Conservation (phyloP, 2,797 vertebrate genomes). For the Megaceryle alcyon region DNA sequence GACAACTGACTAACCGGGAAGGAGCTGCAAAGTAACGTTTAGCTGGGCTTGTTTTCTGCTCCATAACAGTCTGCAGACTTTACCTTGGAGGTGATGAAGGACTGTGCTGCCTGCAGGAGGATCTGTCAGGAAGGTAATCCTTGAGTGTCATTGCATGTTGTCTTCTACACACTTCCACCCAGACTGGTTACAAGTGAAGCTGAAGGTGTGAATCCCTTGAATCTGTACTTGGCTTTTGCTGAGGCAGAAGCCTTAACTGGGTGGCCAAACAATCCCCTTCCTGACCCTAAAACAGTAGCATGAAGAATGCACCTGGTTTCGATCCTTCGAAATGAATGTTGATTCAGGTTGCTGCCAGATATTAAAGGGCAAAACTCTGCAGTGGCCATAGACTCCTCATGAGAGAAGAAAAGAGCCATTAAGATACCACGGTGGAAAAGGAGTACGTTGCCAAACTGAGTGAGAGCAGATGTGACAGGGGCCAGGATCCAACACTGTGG, state of each 20-base stretch:
- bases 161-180: not conserved
- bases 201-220: not conserved
- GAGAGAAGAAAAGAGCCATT: not conserved
- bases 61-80: not conserved
- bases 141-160: not conserved
- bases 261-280: not conserved
- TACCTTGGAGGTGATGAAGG: not conserved
- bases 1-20: not conserved
- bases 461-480: conserved; percentile 12
- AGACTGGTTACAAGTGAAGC: not conserved
- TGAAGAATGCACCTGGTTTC: fast-evolving
- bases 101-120: not conserved
- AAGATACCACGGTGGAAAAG: not conserved
- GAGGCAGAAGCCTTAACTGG: not conserved
- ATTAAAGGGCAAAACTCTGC: not conserved
- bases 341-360: not conserved
- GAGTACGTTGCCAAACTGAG: not conserved
- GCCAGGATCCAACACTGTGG: not conserved
- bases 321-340: not conserved
- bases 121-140: not conserved
- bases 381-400: not conserved
- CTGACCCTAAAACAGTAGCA: not conserved
- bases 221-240: not conserved
- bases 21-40: not conserved
- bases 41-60: not conserved